A percentile compares a stretch with the other conserved stretches of the same genome.
Conservation (phyloP, 2,888 invertebrate species). For the Drosophila siamana region DNA sequence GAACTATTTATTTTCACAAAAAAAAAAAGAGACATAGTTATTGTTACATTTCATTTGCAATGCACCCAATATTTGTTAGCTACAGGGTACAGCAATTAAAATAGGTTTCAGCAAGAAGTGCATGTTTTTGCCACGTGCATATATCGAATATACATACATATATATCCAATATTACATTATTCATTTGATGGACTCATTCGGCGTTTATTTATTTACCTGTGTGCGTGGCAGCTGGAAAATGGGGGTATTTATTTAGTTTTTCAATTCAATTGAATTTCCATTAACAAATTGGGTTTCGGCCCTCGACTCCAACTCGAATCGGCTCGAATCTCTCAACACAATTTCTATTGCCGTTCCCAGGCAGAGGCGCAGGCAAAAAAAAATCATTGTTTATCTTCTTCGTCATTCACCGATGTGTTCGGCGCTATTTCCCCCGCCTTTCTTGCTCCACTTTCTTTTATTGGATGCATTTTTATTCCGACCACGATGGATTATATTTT, state of each 20-base stretch:
- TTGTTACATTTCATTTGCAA: neutral
- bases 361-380: neutral
- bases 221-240: slow-evolving; percentile 30
- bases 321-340: too few species aligned
- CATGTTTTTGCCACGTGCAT: neutral
- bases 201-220: slow-evolving; percentile 43
- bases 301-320: slow-evolving; percentile 1
- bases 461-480: slow-evolving; percentile 17
- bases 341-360: neutral
- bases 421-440: slow-evolving; percentile 12
- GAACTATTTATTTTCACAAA: neutral
- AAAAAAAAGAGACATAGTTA: neutral
- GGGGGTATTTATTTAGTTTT: slow-evolving; percentile 71
- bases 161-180: slow-evolving; percentile 37
- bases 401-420: slow-evolving; percentile 8
- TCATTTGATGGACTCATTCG: slow-evolving; percentile 37
- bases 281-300: slow-evolving; percentile 70
- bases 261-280: slow-evolving; percentile 75
- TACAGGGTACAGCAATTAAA: slow-evolving; percentile 10
- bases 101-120: slow-evolving; percentile 17
- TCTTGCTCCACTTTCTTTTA: slow-evolving; percentile 1
- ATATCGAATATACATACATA: neutral
- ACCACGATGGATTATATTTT: slow-evolving; percentile 24
- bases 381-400: slow-evolving; percentile 9
- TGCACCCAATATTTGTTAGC: neutral